phyloP scores from a whole-genome alignment of 1,140 invertebrate species.

The Steinernema feltiae region DNA sequence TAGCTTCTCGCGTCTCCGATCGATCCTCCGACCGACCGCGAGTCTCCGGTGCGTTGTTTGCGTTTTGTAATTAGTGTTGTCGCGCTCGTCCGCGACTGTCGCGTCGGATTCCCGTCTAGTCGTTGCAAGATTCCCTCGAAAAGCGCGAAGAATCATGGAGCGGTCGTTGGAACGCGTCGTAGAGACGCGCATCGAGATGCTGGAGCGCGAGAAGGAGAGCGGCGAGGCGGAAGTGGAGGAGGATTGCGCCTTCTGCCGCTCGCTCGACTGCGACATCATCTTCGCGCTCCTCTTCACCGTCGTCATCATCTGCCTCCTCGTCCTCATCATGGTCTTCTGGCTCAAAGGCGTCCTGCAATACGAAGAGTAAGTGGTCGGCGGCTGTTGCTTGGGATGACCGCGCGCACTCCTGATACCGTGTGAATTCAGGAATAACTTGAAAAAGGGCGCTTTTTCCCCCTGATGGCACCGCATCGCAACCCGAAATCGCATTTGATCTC shows the following conservation, averaged over 20 bases:
- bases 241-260: constrained; percentile 51
- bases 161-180: constrained; percentile 44
- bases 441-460: too few relatives aligned
- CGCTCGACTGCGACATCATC: constrained; percentile 57
- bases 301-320: constrained; percentile 47
- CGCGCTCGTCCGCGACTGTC: not conserved
- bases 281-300: constrained; percentile 55
- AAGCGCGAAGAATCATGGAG: too few relatives aligned
- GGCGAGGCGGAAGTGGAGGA: constrained; percentile 27
- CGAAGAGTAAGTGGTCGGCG: constrained; percentile 56
- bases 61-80: not conserved
- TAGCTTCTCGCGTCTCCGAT: not conserved
- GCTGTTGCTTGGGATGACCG: too few relatives aligned
- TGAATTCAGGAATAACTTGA: too few relatives aligned
- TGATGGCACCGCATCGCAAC: too few relatives aligned
- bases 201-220: constrained; percentile 35
- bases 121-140: not conserved
- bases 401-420: too few relatives aligned
- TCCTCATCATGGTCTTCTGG: constrained; percentile 57
- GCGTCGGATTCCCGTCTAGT: not conserved
- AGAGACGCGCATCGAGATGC: constrained; percentile 43
- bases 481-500: not conserved
- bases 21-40: not conserved
- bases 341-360: constrained; percentile 55
- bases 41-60: not conserved